phyloP scores from a whole-genome alignment of 2,113 vertebrate species.

The Cebus imitator region DNA sequence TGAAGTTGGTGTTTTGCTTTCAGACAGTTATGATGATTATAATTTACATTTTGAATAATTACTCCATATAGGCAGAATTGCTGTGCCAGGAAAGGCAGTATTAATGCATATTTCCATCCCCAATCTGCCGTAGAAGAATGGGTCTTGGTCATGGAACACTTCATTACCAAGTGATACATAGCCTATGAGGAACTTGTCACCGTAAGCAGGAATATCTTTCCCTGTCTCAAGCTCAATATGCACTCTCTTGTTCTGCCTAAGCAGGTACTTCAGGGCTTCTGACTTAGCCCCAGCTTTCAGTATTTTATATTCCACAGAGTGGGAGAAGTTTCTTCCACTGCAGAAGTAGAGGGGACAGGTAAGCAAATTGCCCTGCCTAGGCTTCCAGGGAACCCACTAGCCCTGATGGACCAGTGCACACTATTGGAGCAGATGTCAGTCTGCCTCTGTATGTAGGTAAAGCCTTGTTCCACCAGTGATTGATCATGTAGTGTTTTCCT shows the following conservation, averaged over 20 bases:
- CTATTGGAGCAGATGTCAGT: background rate
- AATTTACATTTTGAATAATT: background rate
- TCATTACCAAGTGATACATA: background rate
- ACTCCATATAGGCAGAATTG: background rate
- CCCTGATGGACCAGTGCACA: background rate
- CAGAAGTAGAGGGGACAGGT: background rate
- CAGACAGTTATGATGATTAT: background rate
- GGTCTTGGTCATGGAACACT: background rate
- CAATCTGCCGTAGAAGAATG: background rate
- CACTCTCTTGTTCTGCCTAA: background rate
- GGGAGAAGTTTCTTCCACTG: background rate
- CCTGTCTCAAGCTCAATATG: background rate
- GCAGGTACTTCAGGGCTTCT: background rate
- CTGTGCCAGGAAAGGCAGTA: background rate
- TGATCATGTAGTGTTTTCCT: background rate
- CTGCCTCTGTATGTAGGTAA: background rate
- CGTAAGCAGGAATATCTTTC: background rate
- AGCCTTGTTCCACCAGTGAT: background rate
- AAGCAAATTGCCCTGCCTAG: background rate
- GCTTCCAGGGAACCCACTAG: accelerated
- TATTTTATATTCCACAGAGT: background rate
- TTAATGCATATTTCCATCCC: background rate
- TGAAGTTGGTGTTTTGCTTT: background rate
- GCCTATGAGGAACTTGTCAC: background rate
- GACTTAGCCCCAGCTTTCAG: background rate